A percentile compares a stretch with the other conserved stretches of the same genome.
These are phyloP conservation scores for Lagria hirta DNA, from an alignment of 2,888 invertebrate genomes.

Conservation along the genomic window DNA sequence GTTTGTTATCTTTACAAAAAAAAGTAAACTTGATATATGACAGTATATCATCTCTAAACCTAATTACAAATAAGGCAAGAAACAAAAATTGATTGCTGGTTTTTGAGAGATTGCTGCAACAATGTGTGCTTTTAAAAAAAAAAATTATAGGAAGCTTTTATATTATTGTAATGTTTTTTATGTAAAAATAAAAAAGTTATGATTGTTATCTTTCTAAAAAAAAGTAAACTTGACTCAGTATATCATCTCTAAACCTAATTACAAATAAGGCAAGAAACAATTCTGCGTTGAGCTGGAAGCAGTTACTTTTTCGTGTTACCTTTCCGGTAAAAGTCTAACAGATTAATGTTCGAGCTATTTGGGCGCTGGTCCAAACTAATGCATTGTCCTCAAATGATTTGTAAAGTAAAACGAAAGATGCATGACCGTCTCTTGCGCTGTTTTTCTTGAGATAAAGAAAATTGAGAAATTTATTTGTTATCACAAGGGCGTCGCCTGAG, in stretches of 20 bases:
- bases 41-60: slow-evolving; percentile 2
- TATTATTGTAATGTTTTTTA: no score
- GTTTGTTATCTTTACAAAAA: no score
- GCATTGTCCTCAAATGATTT: slow-evolving; percentile 24
- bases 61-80: slow-evolving; percentile 7
- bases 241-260: slow-evolving; percentile 4
- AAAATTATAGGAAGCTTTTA: no score
- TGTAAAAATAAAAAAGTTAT: no score
- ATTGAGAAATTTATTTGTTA: neutral
- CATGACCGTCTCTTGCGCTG: slow-evolving; percentile 3
- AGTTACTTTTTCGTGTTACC: slow-evolving; percentile 25
- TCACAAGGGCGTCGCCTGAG: no score
- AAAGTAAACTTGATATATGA: no score
- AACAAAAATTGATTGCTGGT: no score
- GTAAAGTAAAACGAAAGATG: slow-evolving; percentile 18
- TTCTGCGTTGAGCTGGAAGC: slow-evolving; percentile 14
- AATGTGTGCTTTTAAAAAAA: no score
- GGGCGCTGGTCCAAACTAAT: slow-evolving; percentile 20
- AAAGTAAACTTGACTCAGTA: no score
- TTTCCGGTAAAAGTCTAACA: slow-evolving; percentile 20
- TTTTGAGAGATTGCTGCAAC: no score
- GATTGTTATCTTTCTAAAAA: no score
- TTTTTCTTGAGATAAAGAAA: slow-evolving; percentile 1
- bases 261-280: slow-evolving; percentile 5
- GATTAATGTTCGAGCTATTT: slow-evolving; percentile 22